Base-by-base conservation (phyloP, 2,113 vertebrate species). In the Tyrannus savana region DNA sequence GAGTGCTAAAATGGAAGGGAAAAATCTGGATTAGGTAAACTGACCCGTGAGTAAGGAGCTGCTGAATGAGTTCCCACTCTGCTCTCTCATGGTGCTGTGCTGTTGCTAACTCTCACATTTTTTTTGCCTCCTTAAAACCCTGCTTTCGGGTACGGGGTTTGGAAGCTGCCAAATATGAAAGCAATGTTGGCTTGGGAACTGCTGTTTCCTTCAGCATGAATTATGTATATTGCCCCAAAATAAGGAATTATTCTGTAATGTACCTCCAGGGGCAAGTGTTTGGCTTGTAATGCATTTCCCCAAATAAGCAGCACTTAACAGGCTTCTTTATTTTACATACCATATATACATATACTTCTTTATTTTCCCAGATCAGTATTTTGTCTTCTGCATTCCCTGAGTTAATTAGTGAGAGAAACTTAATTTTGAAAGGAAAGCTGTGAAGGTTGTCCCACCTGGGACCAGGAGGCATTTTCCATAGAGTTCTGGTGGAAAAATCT, bases 41-140 rank as follows among this genome's bases (percentile, higher is more conserved):
- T 56, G 47, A 67, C 39, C 46, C 1, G 0, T 53, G 64, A 89
- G 56, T 55, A 59, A 64, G 35, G 84, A 78, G 25, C 19, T 72
- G 52, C 74, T 88, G 67, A 53, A 25, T 35, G 82, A 49, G 31
- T 84, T 92, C 62, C 44, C 27, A 52, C 16, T 25, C 25, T 24
- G 6, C 55, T 69, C 37, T 62, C n/a, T 12, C 19, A 27, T 21
- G 49, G 14, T 0, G 1, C 2, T 5, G 1, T 64, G 5, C 6
- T 37, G 4, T 35, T 77, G 46, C 33, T 37, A 53, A 12, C 25
- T 91, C 86, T 14, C 8, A n/a, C 16, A 1, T 10, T 83, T 80
- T 76, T 76, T 41, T 76, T 55, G 12, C 72, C n/a, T 82, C 60
- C n/a, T 87, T 44, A 89, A 94, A 73, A 73, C 12, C 4, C 19